Conservation (phyloP, 2,888 invertebrate species). For the Andrena dorsata region DNA sequence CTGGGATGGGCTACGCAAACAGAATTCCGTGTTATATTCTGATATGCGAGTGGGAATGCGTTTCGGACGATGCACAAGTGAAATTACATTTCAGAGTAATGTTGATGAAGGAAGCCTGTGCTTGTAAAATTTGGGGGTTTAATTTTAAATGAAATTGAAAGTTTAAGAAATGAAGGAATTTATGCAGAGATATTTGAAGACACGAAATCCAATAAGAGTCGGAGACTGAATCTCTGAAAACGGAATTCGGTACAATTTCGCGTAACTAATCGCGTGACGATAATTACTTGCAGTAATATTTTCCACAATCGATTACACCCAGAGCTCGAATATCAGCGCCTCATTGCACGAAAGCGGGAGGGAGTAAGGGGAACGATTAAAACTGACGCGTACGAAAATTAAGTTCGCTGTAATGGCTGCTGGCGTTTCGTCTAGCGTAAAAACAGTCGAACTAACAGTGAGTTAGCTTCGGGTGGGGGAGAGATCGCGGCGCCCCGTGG, state of each 20-base stretch:
- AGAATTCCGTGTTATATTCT: too few relatives aligned
- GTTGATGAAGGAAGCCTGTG: too few relatives aligned
- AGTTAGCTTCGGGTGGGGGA: conserved; percentile 38
- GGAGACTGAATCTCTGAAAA: too few relatives aligned
- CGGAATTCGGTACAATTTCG: not conserved
- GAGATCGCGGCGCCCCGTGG: conserved; percentile 47
- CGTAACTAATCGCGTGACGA: not conserved
- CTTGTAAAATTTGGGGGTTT: too few relatives aligned
- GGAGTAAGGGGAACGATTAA: conserved; percentile 8
- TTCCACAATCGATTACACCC: conserved; percentile 12
- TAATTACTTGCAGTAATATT: conserved; percentile 23
- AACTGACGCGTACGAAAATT: conserved; percentile 16
- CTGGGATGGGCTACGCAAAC: too few relatives aligned
- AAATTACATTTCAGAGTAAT: too few relatives aligned
- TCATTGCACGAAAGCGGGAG: not conserved
- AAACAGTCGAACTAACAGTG: conserved; percentile 30
- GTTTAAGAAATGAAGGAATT: too few relatives aligned
- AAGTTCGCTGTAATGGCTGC: conserved; percentile 42
- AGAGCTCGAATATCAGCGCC: not conserved
- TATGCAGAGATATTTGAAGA: too few relatives aligned
- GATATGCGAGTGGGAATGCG: too few relatives aligned
- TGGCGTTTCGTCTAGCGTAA: conserved; percentile 38
- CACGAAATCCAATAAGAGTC: too few relatives aligned
- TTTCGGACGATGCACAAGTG: too few relatives aligned
- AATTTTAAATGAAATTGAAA: too few relatives aligned